phyloP scores from a whole-genome alignment of 2,888 invertebrate species.

The Pristionchus entomophagus region DNA sequence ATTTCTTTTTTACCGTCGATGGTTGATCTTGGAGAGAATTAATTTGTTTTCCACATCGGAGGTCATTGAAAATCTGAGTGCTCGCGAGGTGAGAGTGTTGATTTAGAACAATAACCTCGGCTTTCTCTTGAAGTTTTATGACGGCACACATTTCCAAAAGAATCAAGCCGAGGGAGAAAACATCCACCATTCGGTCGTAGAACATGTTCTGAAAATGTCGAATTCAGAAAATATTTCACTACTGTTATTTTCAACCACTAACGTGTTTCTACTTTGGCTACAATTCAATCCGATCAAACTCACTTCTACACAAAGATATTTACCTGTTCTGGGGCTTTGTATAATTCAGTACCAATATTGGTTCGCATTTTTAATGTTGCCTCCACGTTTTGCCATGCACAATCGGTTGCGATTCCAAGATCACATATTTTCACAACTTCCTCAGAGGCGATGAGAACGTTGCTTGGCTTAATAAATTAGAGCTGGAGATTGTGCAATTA shows the following conservation, averaged over 20 bases:
- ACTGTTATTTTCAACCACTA: too few relatives aligned
- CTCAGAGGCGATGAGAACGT: background rate
- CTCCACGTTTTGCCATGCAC: background rate
- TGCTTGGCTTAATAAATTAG: too few relatives aligned
- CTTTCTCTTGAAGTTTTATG: background rate
- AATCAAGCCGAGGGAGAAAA: background rate
- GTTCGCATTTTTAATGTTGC: background rate
- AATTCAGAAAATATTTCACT: too few relatives aligned
- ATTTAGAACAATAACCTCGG: background rate
- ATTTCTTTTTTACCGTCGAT: background rate
- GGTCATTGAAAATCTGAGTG: background rate
- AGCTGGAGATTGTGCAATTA: too few relatives aligned
- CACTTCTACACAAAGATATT: background rate
- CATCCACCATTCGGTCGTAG: background rate
- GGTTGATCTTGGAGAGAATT: background rate
- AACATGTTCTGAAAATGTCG: background rate
- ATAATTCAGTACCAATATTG: background rate
- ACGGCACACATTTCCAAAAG: background rate
- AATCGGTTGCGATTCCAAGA: background rate
- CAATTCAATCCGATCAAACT: background rate
- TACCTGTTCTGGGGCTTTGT: constrained; percentile 3
- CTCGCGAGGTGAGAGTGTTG: too few relatives aligned
- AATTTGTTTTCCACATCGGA: background rate
- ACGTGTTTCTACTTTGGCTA: too few relatives aligned
- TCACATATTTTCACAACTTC: background rate